These are phyloP conservation scores for Xiphydria camelus DNA, from an alignment of 2,888 invertebrate species.

Conservation along the genomic window DNA sequence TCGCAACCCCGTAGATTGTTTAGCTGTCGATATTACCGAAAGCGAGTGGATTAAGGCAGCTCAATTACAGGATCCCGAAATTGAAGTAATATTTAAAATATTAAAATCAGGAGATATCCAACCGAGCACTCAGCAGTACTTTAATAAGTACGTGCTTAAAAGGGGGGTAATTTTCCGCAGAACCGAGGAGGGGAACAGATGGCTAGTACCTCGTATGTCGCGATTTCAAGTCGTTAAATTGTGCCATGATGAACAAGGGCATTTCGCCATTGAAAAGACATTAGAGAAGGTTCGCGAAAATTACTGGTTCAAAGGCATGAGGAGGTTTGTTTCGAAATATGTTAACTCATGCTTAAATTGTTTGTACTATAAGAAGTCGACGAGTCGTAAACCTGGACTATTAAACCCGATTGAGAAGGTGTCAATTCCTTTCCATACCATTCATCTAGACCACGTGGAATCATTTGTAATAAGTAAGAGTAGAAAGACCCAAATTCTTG, in stretches of 20 bases:
- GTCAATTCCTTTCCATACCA: conserved; percentile 47
- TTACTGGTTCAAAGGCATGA: conserved; percentile 55
- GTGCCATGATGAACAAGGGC: conserved; percentile 51
- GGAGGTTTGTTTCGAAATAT: conserved; percentile 48
- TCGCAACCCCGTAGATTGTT: conserved; percentile 24
- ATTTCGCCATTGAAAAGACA: conserved; percentile 47
- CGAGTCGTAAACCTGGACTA: conserved; percentile 37
- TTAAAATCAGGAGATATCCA: conserved; percentile 12
- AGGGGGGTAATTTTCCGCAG: too few species aligned
- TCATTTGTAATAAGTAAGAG: conserved; percentile 45
- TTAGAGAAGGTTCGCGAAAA: conserved; percentile 34
- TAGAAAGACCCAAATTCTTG: conserved; percentile 46
- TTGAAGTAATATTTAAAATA: conserved; percentile 20
- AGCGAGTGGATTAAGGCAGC: conserved; percentile 28
- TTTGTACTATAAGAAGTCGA: conserved; percentile 39
- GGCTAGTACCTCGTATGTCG: too few species aligned
- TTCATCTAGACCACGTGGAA: conserved; percentile 56
- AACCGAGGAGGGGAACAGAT: too few species aligned
- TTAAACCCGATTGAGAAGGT: conserved; percentile 54
- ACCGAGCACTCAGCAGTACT: conserved; percentile 13
- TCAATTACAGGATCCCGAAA: conserved; percentile 22
- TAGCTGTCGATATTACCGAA: conserved; percentile 18
- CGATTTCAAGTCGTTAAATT: too few species aligned
- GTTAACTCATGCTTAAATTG: conserved; percentile 52
- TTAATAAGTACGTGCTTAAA: conserved; percentile 5